Evolutionary conservation across 2,113 vertebrate genomes (phyloP), one percentile per base, ranked within the genome.

Genomic region (Oxyura jamaicensis): DNA sequence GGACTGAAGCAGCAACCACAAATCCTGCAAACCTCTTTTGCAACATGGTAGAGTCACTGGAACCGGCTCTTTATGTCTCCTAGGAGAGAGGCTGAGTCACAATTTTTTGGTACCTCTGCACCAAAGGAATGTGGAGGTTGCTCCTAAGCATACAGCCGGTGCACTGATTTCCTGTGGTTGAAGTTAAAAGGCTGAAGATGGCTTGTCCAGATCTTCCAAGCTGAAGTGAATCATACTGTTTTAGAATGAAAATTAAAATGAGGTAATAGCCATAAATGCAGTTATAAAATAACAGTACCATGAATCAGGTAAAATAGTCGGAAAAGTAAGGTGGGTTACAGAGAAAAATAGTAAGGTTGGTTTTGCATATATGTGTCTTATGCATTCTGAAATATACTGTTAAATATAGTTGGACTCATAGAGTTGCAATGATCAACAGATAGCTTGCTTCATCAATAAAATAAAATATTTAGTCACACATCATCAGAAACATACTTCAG

Each of bases 1-100:
- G 55, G 72, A 36, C 71, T 50, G 4, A 21, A 55, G 78, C 66
- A 33, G 93, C n/a, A 36, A 48, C 7, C 50, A 42, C 36, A 11
- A 12, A 18, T 8, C 13, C 93, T 48, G 80, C 75, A 42, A 15
- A 20, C 2, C 41, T 35, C 33, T 42, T 4, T 29, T 10, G 3
- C 48, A 29, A 7, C 1, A 5, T 0, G 11, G 8, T 16, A 59
- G 35, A 74, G 67, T 65, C 53, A 3, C 0, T 22, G 83, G 39
- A 7, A 46, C 20, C 0, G 10, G 46, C 58, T 92, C 48, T 23
- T 13, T 4, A 10, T 7, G 18, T 13, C 77, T 56, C 48, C 39
- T 7, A 19, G 1, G 35, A 17, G 44, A 39, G 44, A 53, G 53
- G 90, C 86, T 52, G 90, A 84, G 87, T 89, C 77, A 73, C 1